A percentile compares a stretch with the other conserved stretches of the same genome.
Conservation (phyloP, 2,797 vertebrate genomes). For the Cyclura pinguis region DNA sequence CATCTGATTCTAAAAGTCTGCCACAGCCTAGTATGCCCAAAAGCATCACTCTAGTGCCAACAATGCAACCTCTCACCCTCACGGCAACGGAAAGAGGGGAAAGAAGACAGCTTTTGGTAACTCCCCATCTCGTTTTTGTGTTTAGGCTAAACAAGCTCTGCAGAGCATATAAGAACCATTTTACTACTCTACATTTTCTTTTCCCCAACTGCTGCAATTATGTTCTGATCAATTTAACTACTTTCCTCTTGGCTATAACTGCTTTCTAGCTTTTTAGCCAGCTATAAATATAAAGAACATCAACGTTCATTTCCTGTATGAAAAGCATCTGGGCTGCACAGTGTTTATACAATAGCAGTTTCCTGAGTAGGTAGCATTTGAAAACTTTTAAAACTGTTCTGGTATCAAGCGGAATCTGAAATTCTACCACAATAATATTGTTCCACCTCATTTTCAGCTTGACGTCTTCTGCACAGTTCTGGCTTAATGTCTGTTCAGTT, state of each 20-base stretch:
- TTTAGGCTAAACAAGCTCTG: not conserved
- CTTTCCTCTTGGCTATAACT: not conserved
- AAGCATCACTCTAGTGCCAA: not conserved
- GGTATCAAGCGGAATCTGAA: not conserved
- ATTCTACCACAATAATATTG: not conserved
- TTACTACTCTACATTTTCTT: not conserved
- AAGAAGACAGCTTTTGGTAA: not conserved
- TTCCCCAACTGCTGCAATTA: not conserved
- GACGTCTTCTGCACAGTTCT: not conserved
- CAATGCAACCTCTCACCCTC: not conserved
- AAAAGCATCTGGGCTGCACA: conserved; percentile 1
- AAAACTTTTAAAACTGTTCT: not conserved
- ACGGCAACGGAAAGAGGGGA: not conserved
- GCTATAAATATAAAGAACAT: conserved; percentile 20
- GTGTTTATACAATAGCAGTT: not conserved
- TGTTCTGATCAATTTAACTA: not conserved
- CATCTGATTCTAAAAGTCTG: not conserved
- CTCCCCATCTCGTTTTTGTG: not conserved
- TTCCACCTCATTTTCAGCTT: not conserved
- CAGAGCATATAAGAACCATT: not conserved
- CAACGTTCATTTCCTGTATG: conserved; percentile 11
- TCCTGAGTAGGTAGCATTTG: conserved; percentile 14
- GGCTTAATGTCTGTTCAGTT: not conserved
- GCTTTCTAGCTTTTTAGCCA: not conserved
- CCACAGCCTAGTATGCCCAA: not conserved